Evolutionary conservation across 2,888 invertebrate species (phyloP), one percentile per base, ranked within the genome.

Genomic region (Tuta absoluta): DNA sequence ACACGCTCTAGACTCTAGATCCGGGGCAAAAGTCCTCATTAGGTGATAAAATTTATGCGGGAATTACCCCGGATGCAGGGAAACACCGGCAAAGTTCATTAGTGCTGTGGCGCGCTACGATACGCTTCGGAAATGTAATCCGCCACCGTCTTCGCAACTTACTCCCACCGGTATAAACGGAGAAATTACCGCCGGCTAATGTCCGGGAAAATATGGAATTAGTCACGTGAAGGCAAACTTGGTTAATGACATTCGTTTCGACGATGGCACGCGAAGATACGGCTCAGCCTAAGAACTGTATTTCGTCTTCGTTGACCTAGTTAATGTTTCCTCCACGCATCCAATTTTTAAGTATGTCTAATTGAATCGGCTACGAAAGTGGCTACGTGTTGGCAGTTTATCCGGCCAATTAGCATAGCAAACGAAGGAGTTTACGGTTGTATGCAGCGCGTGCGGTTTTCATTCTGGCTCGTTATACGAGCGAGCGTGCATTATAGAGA

Each of bases 401-500:
- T 79, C 79, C 80, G 70, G 69, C 80, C 79, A 84, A 85, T 86
- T 85, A 86, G 84, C 82, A 84, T 85, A 80, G 82, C 79, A 79
- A 85, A 82, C 80, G 79, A 80, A 80, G 79, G 76, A 77, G 78
- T 76, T 81, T 74, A 72, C 76, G 71, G 70, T 64, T 71, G 75
- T 72, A 63, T 69, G 73, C 76, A 75, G 72, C 74, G 69, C 67
- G 69, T 73, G 79, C 69, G 79, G 82, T 79, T 83, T 76, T 71
- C 72, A 77, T 80, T 78, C 74, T 74, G 74, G 76, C 74, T 76
- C 72, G 79, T 79, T 81, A 77, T 77, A 75, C 68, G 68, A 69
- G 71, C 71, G 67, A 72, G 72, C 74, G 67, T 81, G 78, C 78
- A 80, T 84, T 81, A 77, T 79, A 72, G 72, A 77, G 69, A 59